A percentile compares a stretch with the other conserved stretches of the same genome.
These are phyloP conservation scores for Sebastes matsubarae DNA, from an alignment of 2,797 vertebrate genomes.

Conservation along the genomic window DNA sequence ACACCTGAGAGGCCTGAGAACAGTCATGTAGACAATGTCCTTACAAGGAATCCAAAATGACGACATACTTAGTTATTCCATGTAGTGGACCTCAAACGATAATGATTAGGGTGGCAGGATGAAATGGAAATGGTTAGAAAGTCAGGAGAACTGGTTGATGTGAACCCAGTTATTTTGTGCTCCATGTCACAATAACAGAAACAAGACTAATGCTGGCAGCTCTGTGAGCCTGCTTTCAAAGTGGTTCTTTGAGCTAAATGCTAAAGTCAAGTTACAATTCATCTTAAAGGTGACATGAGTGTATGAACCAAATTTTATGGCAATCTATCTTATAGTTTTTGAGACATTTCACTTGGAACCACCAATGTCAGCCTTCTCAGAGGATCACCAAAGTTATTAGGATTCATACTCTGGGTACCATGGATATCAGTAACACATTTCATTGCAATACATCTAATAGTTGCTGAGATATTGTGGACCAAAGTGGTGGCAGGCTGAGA, in stretches of 20 bases:
- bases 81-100: neutral
- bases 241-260: neutral
- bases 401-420: neutral
- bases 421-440: neutral
- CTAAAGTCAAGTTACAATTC: neutral
- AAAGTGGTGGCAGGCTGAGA: neutral
- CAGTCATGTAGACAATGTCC: neutral
- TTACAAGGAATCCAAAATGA: neutral
- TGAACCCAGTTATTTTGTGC: neutral
- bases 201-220: neutral
- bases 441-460: neutral
- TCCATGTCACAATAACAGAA: neutral
- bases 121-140: neutral
- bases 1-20: constrained; percentile 40
- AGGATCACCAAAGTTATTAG: neutral
- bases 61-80: neutral
- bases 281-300: neutral
- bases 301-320: neutral
- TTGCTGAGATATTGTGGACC: neutral
- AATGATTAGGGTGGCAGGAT: neutral
- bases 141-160: neutral
- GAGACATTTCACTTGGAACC: neutral
- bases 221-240: neutral
- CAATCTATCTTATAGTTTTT: neutral
- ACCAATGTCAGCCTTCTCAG: neutral